Percentiles rank a stretch among this genome's conserved stretches.
phyloP scores from a whole-genome alignment of 2,113 vertebrate genomes.

The Dromiciops gliroides region DNA sequence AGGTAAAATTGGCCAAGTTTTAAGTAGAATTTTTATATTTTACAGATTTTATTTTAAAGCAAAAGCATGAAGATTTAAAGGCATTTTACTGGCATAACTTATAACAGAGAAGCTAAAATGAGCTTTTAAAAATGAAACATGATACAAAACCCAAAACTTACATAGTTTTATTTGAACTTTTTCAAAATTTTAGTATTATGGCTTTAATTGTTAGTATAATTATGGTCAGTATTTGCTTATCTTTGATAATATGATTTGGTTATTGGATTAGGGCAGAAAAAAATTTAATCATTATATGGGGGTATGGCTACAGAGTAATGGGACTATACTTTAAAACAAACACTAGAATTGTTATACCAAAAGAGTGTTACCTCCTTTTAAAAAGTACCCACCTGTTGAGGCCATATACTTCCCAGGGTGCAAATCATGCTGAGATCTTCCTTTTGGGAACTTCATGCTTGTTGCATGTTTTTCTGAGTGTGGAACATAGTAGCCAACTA shows the following conservation, averaged over 20 bases:
- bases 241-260: background rate
- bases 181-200: slow-evolving; percentile 3
- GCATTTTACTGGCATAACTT: slow-evolving; percentile 26
- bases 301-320: background rate
- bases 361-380: background rate
- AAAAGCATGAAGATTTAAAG: slow-evolving; percentile 1
- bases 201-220: background rate
- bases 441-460: background rate
- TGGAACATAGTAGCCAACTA: background rate
- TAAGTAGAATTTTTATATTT: slow-evolving; percentile 16
- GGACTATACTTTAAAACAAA: background rate
- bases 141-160: too few species aligned
- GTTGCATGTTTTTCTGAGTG: background rate
- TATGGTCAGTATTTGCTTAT: background rate
- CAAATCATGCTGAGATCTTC: background rate
- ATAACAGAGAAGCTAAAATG: background rate
- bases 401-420: background rate
- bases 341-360: background rate
- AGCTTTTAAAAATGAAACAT: too few species aligned
- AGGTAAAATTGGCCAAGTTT: slow-evolving; percentile 6
- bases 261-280: background rate
- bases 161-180: background rate
- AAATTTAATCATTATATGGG: background rate
- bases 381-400: background rate
- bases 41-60: slow-evolving; percentile 43